Evolutionary conservation across 2,113 vertebrate species (phyloP).

Genomic region (Sclerurus mexicanus): DNA sequence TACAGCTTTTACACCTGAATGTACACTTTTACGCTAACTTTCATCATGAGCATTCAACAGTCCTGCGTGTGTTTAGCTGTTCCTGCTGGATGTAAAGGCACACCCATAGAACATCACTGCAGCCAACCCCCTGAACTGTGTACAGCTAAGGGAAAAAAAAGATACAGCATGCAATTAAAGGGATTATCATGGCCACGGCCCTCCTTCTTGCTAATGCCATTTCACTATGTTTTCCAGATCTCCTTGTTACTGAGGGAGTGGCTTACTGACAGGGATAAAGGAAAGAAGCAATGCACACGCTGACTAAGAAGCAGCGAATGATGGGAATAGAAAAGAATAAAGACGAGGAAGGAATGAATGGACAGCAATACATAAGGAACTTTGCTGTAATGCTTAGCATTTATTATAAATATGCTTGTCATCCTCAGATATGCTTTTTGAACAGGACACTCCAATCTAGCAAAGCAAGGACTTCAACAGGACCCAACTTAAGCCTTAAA

Average conservation of each 20-base stretch:
- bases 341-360: background rate
- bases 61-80: background rate
- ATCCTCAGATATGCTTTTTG: background rate
- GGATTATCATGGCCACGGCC: background rate
- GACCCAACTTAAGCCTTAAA: slow-evolving; percentile 5
- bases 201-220: background rate
- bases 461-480: background rate
- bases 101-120: background rate
- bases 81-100: background rate
- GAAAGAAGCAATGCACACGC: background rate
- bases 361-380: background rate
- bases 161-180: slow-evolving; percentile 4
- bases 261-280: background rate
- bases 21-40: background rate
- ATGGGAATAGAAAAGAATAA: background rate
- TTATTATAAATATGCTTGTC: background rate
- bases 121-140: background rate
- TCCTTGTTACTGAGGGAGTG: background rate
- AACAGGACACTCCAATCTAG: background rate
- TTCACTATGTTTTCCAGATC: slow-evolving; percentile 30
- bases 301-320: background rate
- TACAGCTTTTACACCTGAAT: background rate
- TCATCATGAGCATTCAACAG: background rate
- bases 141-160: background rate
- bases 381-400: background rate